These are phyloP conservation scores for Scolopax mira DNA, from an alignment of 2,113 vertebrate species.

Conservation along the genomic window DNA sequence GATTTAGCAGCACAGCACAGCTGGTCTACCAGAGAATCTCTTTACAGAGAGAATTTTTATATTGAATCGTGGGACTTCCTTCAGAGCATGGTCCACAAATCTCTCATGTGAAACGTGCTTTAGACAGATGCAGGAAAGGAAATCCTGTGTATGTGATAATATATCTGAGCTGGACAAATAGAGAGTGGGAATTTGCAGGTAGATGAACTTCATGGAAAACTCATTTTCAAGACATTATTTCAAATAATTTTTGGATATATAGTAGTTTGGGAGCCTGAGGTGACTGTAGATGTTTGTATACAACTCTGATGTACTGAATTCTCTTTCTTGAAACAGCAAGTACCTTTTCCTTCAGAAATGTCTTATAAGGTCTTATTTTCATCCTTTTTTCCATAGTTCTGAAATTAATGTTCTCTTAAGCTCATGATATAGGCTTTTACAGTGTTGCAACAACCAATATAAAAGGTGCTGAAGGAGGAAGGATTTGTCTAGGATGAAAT, in stretches of 20 bases:
- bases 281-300: not conserved
- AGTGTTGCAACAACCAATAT: not conserved
- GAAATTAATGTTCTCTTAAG: not conserved
- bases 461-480: not conserved
- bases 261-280: not conserved
- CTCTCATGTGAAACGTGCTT: slow-evolving; percentile 3
- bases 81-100: not conserved
- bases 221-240: not conserved
- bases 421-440: not conserved
- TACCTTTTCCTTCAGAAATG: not conserved
- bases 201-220: not conserved
- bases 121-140: slow-evolving; percentile 12
- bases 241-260: not conserved
- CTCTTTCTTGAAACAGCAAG: not conserved
- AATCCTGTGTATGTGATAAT: not conserved
- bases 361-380: not conserved
- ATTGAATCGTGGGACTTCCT: slow-evolving; percentile 35
- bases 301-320: not conserved
- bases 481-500: not conserved
- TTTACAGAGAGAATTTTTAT: slow-evolving; percentile 62
- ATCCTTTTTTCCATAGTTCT: not conserved
- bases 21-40: slow-evolving; percentile 48
- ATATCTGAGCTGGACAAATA: slow-evolving; percentile 20
- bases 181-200: not conserved
- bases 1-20: slow-evolving; percentile 49